These are phyloP conservation scores for Cynocephalus volans DNA, from an alignment of 2,113 vertebrate genomes.

Conservation along the genomic window DNA sequence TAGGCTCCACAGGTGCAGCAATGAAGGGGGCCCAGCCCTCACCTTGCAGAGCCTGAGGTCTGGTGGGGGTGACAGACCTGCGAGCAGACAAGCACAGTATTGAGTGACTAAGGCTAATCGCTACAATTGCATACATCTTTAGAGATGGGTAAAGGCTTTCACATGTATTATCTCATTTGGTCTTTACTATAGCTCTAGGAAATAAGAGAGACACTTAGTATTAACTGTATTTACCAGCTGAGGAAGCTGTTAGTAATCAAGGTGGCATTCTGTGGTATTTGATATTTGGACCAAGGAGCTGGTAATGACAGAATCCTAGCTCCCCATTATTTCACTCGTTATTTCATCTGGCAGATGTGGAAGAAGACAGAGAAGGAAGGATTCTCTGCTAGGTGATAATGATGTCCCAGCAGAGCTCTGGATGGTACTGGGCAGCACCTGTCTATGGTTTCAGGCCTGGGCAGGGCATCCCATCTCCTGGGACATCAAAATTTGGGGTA, in stretches of 20 bases:
- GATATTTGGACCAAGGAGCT: no score
- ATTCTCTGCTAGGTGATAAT: accelerated
- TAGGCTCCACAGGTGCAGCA: not conserved
- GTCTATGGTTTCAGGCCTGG: not conserved
- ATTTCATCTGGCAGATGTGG: no score
- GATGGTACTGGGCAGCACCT: accelerated
- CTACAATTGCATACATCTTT: not conserved
- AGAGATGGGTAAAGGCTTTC: not conserved
- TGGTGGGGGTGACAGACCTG: accelerated
- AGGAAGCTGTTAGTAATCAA: not conserved
- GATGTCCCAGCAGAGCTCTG: no score
- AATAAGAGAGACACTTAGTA: not conserved
- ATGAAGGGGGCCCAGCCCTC: not conserved
- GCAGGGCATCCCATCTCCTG: accelerated
- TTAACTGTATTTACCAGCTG: not conserved
- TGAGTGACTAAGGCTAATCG: not conserved
- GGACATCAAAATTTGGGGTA: accelerated
- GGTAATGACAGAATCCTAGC: no score
- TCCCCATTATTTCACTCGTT: accelerated
- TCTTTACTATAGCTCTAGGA: not conserved
- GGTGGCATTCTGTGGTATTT: not conserved
- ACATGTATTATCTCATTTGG: not conserved
- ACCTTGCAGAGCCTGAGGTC: not conserved
- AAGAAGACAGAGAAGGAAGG: not conserved
- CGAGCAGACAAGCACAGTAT: not conserved